These are phyloP conservation scores for Aulostomus chinensis DNA, from an alignment of 2,797 vertebrate species.

Conservation along the genomic window DNA sequence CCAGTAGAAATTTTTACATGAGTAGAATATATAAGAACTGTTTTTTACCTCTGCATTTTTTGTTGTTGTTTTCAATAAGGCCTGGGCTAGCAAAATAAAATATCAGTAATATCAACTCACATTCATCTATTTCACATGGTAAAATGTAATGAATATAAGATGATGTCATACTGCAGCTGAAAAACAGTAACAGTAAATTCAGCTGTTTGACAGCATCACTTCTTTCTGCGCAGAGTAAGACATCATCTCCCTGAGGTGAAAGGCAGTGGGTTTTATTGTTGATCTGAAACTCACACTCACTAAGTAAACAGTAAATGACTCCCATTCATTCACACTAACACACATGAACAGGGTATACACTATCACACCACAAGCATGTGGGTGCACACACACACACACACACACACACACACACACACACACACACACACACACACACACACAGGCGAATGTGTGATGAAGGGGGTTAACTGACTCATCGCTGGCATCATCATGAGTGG, in stretches of 20 bases:
- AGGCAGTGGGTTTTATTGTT: conserved; percentile 51
- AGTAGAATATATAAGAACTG: too few relatives aligned
- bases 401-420: neutral
- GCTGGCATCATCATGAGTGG: conserved; percentile 71
- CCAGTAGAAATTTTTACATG: too few relatives aligned
- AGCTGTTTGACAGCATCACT: conserved; percentile 45
- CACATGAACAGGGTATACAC: neutral
- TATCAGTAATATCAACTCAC: too few relatives aligned
- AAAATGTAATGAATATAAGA: too few relatives aligned
- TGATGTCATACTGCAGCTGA: conserved; percentile 55
- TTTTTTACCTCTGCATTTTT: too few relatives aligned
- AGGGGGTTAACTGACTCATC: conserved; percentile 72
- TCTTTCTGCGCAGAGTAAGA: conserved; percentile 49
- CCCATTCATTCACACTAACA: neutral
- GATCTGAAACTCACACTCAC: conserved; percentile 28
- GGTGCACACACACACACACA: neutral
- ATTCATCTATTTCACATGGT: too few relatives aligned
- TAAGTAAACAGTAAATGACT: neutral
- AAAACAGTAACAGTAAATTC: conserved; percentile 49
- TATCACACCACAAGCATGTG: neutral
- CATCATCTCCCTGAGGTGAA: conserved; percentile 63
- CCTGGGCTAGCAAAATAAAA: too few relatives aligned
- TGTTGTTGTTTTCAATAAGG: too few relatives aligned
- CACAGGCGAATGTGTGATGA: conserved; percentile 47
- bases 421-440: neutral